Evolutionary conservation across 1,140 invertebrate species (phyloP), one percentile per base, ranked within the genome.

Genomic region (Camponotus vicinus): DNA sequence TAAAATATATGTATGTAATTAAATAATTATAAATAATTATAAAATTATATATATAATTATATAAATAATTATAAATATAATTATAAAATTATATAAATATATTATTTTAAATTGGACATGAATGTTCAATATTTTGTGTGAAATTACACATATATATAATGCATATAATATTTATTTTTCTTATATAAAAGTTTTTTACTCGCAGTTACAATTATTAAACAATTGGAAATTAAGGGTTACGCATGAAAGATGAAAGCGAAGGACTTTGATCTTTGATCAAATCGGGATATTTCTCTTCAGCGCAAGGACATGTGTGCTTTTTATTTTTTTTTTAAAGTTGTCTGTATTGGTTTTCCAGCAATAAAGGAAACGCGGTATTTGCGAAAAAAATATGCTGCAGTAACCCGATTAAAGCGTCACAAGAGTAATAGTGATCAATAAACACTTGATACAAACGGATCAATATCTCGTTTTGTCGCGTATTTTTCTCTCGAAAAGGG

Each of bases 321-420:
- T 27, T 27, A 27, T 61, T 80, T 71, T 82, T 61, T 83, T 61
- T 32, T 63, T 32, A 71, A 11, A 13, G 13, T 34, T 52, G 52
- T 71, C 45, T 52, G 52, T 71, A 59, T 83, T 63, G 27, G 9
- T 75, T 73, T 75, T 83, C 13, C 34, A 61, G 27, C 27, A 61
- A 52, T 61, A 75, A 61, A 75, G 61, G 69, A 75, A 75, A 75
- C n/a, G 79, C 27, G 34, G 18, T 61, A n/a, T 59, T 45, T 61
- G 11, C 37, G 27, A 40, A 40, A 61, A 73, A 75, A 83, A 49
- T 73, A 80, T 83, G 40, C 21, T 37, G 9, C 69, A 40, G 69
- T 83, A 75, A 73, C 40, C 40, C 67, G 55, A 83, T 83, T 63
- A 83, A 75, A 83, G 55, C 13, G 69, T 59, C 40, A 34, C 18